These are phyloP conservation scores for Drosophila parabipectinata DNA, from an alignment of 1,140 invertebrate species.

Conservation along the genomic window DNA sequence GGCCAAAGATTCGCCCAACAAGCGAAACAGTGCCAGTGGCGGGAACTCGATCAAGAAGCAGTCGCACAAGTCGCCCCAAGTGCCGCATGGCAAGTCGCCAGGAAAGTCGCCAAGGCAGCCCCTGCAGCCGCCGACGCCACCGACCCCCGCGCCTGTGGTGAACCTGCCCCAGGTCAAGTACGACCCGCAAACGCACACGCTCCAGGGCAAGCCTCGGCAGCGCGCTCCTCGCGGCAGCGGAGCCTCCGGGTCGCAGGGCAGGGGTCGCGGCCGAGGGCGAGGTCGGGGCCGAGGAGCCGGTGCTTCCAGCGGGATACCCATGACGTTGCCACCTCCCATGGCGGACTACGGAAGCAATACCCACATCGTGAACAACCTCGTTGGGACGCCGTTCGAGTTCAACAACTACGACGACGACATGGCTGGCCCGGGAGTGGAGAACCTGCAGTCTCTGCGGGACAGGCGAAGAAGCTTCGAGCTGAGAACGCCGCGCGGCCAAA, in stretches of 20 bases:
- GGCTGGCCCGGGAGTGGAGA: constrained; percentile 89
- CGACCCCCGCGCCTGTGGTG: constrained; percentile 37
- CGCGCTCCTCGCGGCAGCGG: constrained; percentile 85
- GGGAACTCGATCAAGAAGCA: constrained; percentile 46
- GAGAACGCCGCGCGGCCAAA: constrained; percentile 54
- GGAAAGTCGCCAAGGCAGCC: constrained; percentile 88
- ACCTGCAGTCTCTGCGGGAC: constrained; percentile 92
- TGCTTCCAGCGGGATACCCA: constrained; percentile 42
- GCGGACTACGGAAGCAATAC: constrained; percentile 74
- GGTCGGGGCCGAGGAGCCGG: constrained; percentile 85
- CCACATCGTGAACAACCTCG: constrained; percentile 87
- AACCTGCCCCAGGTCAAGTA: constrained; percentile 58
- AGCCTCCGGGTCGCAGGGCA: constrained; percentile 45
- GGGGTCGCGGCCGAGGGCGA: constrained; percentile 87
- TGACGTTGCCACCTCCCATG: constrained; percentile 78
- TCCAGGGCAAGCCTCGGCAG: constrained; percentile 84
- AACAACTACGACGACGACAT: constrained; percentile 92
- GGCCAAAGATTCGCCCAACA: constrained; percentile 71
- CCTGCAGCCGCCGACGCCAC: constrained; percentile 46
- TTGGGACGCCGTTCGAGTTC: constrained; percentile 94
- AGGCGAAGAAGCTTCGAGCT: constrained; percentile 87
- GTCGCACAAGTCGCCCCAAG: constrained; percentile 87
- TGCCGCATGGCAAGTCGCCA: constrained; percentile 86
- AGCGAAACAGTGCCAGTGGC: constrained; percentile 47
- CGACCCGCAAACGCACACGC: constrained; percentile 73